phyloP scores from a whole-genome alignment of 92 coral and sea anemone genomes.

The Porites evermanni region DNA sequence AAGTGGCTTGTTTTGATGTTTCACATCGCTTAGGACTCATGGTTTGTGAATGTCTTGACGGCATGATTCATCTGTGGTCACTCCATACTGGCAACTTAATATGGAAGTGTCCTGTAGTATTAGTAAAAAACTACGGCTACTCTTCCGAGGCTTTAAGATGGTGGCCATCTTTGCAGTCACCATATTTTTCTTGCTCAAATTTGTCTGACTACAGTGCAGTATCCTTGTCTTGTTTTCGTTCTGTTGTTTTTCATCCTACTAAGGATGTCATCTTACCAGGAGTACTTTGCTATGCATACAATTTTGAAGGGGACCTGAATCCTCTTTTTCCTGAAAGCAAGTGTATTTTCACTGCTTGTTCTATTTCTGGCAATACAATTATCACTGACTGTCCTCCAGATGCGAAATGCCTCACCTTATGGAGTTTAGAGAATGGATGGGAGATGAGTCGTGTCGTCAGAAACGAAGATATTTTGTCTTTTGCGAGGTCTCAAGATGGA shows the following conservation, averaged over 20 bases:
- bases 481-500: slow-evolving; percentile 23
- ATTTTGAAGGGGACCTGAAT: not conserved
- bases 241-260: slow-evolving; percentile 10
- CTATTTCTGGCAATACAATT: slow-evolving; percentile 7
- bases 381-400: not conserved
- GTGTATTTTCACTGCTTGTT: slow-evolving; percentile 1
- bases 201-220: too few relatives aligned
- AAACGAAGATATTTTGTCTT: not conserved
- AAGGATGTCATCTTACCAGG: not conserved
- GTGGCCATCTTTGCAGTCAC: too few relatives aligned
- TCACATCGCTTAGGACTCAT: not conserved
- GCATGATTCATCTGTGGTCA: not conserved
- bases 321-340: slow-evolving; percentile 4
- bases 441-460: not conserved
- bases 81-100: not conserved
- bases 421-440: slow-evolving; percentile 5
- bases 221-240: not conserved
- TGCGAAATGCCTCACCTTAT: not conserved
- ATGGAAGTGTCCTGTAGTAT: not conserved
- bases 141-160: too few relatives aligned
- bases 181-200: too few relatives aligned
- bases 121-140: not conserved
- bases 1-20: slow-evolving; percentile 11
- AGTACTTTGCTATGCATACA: not conserved
- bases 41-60: not conserved